Base-by-base conservation (phyloP, 2,888 invertebrate genomes). In the Aphelenchoides bicaudatus region DNA sequence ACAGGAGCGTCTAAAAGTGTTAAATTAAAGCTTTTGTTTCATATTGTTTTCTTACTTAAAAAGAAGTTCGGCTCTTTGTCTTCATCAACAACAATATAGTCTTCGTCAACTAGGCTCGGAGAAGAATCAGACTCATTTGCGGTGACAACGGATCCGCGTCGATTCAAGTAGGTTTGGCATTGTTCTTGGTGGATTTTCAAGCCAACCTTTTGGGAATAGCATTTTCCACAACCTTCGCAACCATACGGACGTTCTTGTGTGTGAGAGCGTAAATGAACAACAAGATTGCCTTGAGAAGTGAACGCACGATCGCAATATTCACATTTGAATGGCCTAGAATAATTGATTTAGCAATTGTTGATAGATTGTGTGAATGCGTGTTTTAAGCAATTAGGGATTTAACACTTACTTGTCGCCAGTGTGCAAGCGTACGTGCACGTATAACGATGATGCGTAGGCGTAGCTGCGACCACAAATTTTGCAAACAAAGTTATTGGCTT, bases 401-500 rank as follows among this genome's bases (percentile, higher is more conserved):
- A n/a, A n/a, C n/a, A n/a, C n/a, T n/a, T n/a, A n/a, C n/a, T n/a
- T n/a, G n/a, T n/a, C 78, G 29, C 73, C 75, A 23, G 77, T 78
- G 58, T 80, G 79, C 4, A 74, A 67, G 29, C 77, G 68, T 49
- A 71, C 70, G 56, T 79, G 79, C 4, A 78, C 71, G 57, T 70
- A 75, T 34, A 79, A 63, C 39, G 71, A 73, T 51, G 69, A 70
- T 4, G 77, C 73, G 58, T 75, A 78, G 21, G 78, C 71, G 59
- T 73, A 78, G n/a, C 67, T 61, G 53, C 74, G 74, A 19, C 72
- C 73, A 60, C 78, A 78, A 39, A 64, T 64, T 39, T 70, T 68
- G 65, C 78, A 78, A 5, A 64, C 65, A 46, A 67, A 68, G 25
- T 76, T 68, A 30, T 56, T 65, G 10, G 61, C 49, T 58, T 64